These are phyloP conservation scores for Malthinus flaveolus DNA, from an alignment of 2,888 invertebrate genomes.

Conservation along the genomic window DNA sequence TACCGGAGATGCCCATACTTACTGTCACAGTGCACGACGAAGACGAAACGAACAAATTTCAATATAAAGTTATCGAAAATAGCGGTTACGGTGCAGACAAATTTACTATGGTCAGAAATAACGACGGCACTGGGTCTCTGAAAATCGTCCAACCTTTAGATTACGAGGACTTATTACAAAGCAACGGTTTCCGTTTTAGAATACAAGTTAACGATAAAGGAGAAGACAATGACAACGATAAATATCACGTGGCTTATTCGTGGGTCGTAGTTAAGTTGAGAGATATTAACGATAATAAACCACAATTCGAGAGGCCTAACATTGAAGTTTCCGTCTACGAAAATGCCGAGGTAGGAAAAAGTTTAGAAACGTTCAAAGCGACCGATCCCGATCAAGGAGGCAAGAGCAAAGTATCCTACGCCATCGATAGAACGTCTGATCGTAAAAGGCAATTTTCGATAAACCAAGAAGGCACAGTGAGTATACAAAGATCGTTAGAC, in stretches of 20 bases:
- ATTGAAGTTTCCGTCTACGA: conserved; percentile 91
- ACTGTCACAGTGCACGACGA: conserved; percentile 95
- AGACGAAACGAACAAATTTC: conserved; percentile 95
- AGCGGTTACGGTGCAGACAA: conserved; percentile 95
- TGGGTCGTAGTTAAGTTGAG: conserved; percentile 92
- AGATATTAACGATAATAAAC: conserved; percentile 97
- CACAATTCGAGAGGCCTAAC: conserved; percentile 90
- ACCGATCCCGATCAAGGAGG: conserved; percentile 96
- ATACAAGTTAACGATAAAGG: conserved; percentile 95
- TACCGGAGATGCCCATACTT: conserved; percentile 92
- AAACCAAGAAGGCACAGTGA: conserved; percentile 92
- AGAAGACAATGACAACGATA: conserved; percentile 94
- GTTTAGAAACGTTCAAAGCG: conserved; percentile 91
- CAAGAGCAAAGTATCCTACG: conserved; percentile 87
- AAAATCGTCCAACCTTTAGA: conserved; percentile 95
- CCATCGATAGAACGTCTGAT: conserved; percentile 90
- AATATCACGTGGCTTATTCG: conserved; percentile 94
- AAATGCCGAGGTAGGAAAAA: conserved; percentile 88
- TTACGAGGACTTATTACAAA: conserved; percentile 92
- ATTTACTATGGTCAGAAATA: conserved; percentile 95
- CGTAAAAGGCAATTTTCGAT: conserved; percentile 92
- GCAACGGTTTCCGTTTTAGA: conserved; percentile 92
- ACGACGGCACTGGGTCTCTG: conserved; percentile 91
- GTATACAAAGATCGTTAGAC: conserved; percentile 89
- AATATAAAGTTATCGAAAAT: conserved; percentile 88